phyloP scores from a whole-genome alignment of 1,140 invertebrate genomes.

The Oryctes rhinoceros region DNA sequence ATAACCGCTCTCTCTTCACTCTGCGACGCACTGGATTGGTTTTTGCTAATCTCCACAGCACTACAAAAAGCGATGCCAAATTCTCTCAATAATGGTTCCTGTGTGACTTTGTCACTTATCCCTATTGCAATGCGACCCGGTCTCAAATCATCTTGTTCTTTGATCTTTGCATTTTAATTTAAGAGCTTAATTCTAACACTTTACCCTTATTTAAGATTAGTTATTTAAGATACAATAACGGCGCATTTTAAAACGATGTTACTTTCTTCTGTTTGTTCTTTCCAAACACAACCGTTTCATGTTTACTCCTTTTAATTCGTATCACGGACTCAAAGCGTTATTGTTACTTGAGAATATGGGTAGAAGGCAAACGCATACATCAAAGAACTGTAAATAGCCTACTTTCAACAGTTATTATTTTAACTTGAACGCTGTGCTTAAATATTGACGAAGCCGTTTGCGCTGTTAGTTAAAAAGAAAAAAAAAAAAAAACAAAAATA shows the following conservation, averaged over 20 bases:
- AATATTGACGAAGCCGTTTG: constrained; percentile 13
- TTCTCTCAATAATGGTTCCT: too few species aligned
- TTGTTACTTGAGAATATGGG: constrained; percentile 14
- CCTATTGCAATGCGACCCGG: too few species aligned
- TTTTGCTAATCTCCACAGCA: too few species aligned
- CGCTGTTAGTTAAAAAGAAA: background rate
- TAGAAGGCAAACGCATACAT: constrained; percentile 11
- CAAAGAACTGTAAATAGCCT: constrained; percentile 5
- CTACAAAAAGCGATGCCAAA: too few species aligned
- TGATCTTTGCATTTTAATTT: too few species aligned
- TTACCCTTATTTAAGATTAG: too few species aligned
- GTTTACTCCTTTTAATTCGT: background rate
- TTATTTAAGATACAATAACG: background rate
- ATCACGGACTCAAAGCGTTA: constrained; percentile 6
- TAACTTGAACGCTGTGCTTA: constrained; percentile 9
- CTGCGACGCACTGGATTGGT: too few species aligned
- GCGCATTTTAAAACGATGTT: background rate
- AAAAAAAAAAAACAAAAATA: constrained; percentile 18
- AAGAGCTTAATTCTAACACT: too few species aligned
- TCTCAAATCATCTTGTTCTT: too few species aligned
- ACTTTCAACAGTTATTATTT: constrained; percentile 17
- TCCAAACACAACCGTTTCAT: background rate
- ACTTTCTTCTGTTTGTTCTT: background rate
- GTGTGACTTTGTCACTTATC: too few species aligned
- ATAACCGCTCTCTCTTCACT: too few species aligned